These are phyloP conservation scores for Cataglyphis altisquamis DNA, from an alignment of 2,888 invertebrate genomes.

Conservation along the genomic window DNA sequence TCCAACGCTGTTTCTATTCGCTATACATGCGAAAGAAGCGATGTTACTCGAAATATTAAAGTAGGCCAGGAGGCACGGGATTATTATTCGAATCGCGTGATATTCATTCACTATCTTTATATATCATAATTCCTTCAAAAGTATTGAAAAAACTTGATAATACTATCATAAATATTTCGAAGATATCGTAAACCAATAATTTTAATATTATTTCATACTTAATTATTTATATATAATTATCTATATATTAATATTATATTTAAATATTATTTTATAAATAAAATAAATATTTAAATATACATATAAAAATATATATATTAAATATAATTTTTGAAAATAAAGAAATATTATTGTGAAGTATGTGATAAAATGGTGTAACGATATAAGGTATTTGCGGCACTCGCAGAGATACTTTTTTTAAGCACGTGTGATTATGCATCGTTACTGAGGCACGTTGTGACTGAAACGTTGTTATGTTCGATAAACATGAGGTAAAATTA, in stretches of 20 bases:
- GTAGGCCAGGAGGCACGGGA: slow-evolving; percentile 66
- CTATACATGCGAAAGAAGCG: slow-evolving; percentile 56
- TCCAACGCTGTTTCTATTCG: slow-evolving; percentile 68
- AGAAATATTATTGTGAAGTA: slow-evolving; percentile 16
- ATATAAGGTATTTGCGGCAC: not conserved
- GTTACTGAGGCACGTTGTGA: slow-evolving; percentile 31
- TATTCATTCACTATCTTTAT: slow-evolving; percentile 23
- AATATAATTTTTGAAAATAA: not conserved
- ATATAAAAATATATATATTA: not conserved
- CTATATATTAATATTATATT: no score
- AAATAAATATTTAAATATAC: no score
- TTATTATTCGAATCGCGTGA: slow-evolving; percentile 58
- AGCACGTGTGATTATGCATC: not conserved
- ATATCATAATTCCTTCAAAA: not conserved
- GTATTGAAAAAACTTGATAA: not conserved
- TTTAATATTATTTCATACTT: not conserved
- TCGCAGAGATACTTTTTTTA: not conserved
- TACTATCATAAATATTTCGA: not conserved
- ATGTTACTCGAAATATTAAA: slow-evolving; percentile 72
- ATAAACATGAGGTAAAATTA: slow-evolving; percentile 41
- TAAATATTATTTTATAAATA: not conserved
- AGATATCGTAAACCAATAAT: not conserved
- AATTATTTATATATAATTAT: no score
- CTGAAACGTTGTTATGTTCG: slow-evolving; percentile 28
- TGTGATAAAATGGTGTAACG: not conserved